phyloP scores from a whole-genome alignment of 2,888 invertebrate species.

The Clunio marinus region DNA sequence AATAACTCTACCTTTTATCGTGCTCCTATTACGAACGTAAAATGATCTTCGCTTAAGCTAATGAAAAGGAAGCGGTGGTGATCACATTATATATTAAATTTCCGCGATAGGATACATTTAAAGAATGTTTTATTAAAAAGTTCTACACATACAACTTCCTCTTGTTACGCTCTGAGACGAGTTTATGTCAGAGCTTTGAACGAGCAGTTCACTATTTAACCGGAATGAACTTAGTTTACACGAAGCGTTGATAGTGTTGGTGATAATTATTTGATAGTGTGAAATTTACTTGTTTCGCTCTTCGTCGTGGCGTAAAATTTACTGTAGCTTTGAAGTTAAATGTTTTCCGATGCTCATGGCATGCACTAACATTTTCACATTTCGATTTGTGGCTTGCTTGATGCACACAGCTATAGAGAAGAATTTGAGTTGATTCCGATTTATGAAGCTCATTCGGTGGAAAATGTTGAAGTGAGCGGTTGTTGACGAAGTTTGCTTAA shows the following conservation, averaged over 20 bases:
- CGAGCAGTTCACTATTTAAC: too few species aligned
- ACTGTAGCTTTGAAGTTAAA: conserved; percentile 16
- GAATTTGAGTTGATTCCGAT: conserved; percentile 29
- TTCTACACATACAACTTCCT: too few species aligned
- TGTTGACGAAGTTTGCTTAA: conserved; percentile 35
- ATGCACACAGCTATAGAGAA: background rate
- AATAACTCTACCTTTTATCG: too few species aligned
- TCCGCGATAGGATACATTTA: too few species aligned
- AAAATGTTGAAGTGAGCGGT: conserved; percentile 18
- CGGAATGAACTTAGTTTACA: too few species aligned
- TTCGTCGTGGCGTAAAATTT: too few species aligned
- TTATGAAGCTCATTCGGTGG: conserved; percentile 30
- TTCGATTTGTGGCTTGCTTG: background rate
- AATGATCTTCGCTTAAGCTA: background rate
- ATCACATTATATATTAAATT: conserved; percentile 2
- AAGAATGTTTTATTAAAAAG: conserved; percentile 4
- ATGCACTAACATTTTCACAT: background rate
- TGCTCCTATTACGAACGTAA: too few species aligned
- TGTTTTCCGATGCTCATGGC: background rate
- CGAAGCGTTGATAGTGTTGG: too few species aligned
- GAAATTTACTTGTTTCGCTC: too few species aligned
- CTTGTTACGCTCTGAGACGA: too few species aligned
- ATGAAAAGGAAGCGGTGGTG: conserved; percentile 12
- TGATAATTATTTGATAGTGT: too few species aligned
- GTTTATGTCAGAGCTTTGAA: too few species aligned